Conservation (phyloP, 2,113 vertebrate species). For the Bothrops jararaca region DNA sequence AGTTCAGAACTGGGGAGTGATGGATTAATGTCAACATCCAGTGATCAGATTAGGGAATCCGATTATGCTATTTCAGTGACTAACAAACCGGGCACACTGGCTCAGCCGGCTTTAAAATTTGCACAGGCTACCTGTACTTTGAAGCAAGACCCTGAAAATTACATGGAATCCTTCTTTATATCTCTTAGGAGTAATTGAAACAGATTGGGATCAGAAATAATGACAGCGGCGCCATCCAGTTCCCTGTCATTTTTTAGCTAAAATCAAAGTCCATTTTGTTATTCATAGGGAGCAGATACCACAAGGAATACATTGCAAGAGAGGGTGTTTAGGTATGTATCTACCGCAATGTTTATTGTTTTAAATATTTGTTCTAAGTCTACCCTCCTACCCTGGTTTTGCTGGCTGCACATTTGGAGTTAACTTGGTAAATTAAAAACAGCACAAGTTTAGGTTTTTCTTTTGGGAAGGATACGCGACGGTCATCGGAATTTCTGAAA, state of each 20-base stretch:
- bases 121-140: neutral
- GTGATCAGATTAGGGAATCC: conserved; percentile 23
- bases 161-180: neutral
- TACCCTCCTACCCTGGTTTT: neutral
- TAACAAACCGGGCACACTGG: neutral
- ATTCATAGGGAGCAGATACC: neutral
- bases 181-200: neutral
- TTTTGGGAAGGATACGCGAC: neutral
- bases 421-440: neutral
- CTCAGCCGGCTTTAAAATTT: neutral
- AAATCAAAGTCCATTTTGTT: conserved; percentile 22
- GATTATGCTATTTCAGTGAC: conserved; percentile 3
- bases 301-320: neutral
- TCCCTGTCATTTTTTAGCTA: neutral
- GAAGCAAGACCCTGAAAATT: neutral
- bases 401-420: neutral
- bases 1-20: conserved; percentile 33
- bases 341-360: neutral
- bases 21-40: conserved; percentile 40
- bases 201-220: neutral
- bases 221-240: neutral
- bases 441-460: neutral
- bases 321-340: neutral
- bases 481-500: neutral
- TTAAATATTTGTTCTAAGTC: neutral